Evolutionary conservation across 2,888 invertebrate genomes (phyloP), one percentile per base, ranked within the genome.

Genomic region (Pheosia gnoma): DNA sequence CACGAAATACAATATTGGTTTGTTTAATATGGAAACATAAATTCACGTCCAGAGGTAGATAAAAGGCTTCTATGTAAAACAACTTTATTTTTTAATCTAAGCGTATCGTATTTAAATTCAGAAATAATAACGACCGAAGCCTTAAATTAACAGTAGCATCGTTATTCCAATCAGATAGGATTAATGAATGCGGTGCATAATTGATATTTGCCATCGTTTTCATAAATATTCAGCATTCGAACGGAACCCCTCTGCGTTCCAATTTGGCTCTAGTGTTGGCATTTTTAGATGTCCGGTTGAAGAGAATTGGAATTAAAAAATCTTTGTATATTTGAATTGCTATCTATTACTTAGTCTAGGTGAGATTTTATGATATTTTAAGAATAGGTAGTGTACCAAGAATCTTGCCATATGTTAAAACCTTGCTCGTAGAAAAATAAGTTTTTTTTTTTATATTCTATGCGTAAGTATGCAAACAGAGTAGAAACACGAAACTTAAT

Each of bases 221-320:
- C 82, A 88, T 90, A 84, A 90, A 89, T 90, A 90, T 90, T 90
- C 85, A 90, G 83, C 75, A 72, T 63, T 58, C 62, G 71, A 78
- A 73, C 77, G 67, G 70, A 75, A 85, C 85, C 77, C 84, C 88
- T 83, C 76, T 79, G 77, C 81, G 81, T 79, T 80, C 75, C 66
- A 74, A 76, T 72, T 76, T 67, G 63, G 63, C 65, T 70, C 57
- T 65, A 66, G 61, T 68, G 64, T 72, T 74, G 64, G 65, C 13
- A 62, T 68, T 72, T 76, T 61, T 68, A 61, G 52, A 59, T 68
- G 67, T 68, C 57, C 65, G 65, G 65, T 68, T 68, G 65, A 68
- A 65, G 41, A 56, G 4, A 41, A 38, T 25, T 51, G 13, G 49
- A 49, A 51, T 25, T 51, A 51, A 51, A 25, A 51, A 65, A 43